Base-by-base conservation (phyloP, 1,140 invertebrate species). In the Heliconius congener region DNA sequence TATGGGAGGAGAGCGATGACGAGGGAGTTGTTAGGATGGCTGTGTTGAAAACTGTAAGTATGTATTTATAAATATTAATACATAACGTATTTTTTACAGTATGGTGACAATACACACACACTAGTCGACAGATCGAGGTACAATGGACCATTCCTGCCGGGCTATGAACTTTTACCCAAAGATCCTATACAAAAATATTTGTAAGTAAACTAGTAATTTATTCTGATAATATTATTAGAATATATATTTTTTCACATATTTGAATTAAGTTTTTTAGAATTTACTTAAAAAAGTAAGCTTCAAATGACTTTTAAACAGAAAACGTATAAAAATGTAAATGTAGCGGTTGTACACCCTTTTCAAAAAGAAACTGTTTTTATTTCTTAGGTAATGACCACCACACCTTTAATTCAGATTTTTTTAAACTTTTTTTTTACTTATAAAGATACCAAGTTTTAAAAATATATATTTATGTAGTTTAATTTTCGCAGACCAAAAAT, bases 51-150 rank as follows among this genome's bases (percentile, higher is more conserved):
- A 99, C 99, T 71, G 98, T 94, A 78, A 84, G 75, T 42, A 71
- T 74, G 34, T 34, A 5, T 6, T 34, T 34, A 34, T 34, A 6
- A 34, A 46, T 46, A 46, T 46, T 46, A 46, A 46, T 16, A 16
- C 13, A 46, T 46, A 46, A 16, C 42, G 42, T 46, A 16, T 46
- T 46, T 46, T 55, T 95, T 94, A 73, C 88, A 99, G 98, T 99
- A 99, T 91, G 99, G 99, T 2, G 99, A 99, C 88, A 99, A 99
- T 18, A 97, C 98, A 0, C 99, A 99, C 89, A 99, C 99, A 0
- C 96, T 99, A 84, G 95, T 99, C 34, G 99, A 99, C 88, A 96
- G 98, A 85, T 96, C 96, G 8, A 96, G 97, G 30, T 99, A 99
- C 91, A 96, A 95, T 2, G 99, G 99, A 27, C 84, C 96, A 0